phyloP scores from a whole-genome alignment of 2,797 vertebrate genomes.

The Calcarius lapponicus region DNA sequence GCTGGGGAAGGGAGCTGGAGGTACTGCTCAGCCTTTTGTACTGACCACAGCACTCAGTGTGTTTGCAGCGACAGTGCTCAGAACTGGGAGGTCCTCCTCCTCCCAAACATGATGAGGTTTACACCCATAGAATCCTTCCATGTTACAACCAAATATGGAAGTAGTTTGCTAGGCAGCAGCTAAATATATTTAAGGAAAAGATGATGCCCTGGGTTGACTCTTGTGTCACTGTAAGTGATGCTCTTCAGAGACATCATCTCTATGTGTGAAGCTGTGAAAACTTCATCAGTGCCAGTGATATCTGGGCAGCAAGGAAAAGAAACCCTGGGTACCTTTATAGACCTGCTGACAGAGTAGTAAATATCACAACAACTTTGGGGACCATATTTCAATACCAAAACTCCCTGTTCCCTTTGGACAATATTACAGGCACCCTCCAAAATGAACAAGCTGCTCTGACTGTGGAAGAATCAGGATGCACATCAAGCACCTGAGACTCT shows the following conservation, averaged over 20 bases:
- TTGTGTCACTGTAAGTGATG: neutral
- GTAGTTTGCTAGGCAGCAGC: neutral
- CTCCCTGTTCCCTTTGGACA: neutral
- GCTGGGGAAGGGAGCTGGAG: neutral
- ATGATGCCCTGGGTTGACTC: neutral
- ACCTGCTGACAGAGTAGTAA: too few species aligned
- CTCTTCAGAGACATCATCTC: neutral
- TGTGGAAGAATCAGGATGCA: neutral
- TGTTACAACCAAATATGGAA: conserved; percentile 1
- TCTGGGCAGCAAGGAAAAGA: neutral
- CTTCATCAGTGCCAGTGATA: neutral
- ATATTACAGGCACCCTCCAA: neutral
- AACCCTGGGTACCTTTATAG: too few species aligned
- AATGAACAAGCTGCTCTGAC: neutral
- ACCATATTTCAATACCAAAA: too few species aligned
- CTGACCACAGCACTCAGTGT: neutral
- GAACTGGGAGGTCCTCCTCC: neutral
- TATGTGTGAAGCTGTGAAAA: conserved; percentile 3
- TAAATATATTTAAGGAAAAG: neutral
- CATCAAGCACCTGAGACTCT: neutral
- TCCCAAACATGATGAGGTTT: neutral
- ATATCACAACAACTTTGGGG: too few species aligned
- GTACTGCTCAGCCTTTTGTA: neutral
- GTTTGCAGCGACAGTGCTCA: neutral
- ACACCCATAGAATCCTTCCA: neutral